phyloP scores from a whole-genome alignment of 2,888 invertebrate genomes.

The Dryocosmus kuriphilus region DNA sequence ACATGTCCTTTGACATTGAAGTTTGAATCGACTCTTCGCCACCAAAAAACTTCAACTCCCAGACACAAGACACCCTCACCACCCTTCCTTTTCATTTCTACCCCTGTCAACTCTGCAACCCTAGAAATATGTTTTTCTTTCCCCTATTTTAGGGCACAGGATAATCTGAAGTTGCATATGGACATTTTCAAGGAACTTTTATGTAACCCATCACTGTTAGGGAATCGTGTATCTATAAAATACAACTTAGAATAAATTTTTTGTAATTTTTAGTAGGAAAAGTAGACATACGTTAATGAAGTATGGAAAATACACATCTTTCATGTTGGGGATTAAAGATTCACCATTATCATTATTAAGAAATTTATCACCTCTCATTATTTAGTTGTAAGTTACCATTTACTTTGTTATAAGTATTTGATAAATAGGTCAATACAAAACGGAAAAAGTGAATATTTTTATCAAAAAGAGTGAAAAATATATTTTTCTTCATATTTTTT shows the following conservation, averaged over 20 bases:
- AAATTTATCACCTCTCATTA: too few relatives aligned
- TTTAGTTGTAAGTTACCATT: background rate
- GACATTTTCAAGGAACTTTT: background rate
- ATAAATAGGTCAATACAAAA: background rate
- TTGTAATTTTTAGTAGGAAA: too few relatives aligned
- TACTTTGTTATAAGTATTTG: background rate
- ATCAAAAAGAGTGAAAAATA: too few relatives aligned
- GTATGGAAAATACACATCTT: background rate
- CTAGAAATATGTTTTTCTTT: slow-evolving; percentile 6
- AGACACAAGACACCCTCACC: background rate
- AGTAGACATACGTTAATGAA: too few relatives aligned
- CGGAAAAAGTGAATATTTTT: too few relatives aligned
- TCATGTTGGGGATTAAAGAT: background rate
- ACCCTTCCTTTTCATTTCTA: background rate
- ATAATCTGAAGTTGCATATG: background rate
- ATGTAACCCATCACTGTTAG: background rate
- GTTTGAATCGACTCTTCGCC: background rate
- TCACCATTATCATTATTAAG: background rate
- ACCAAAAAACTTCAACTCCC: background rate
- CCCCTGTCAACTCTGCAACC: slow-evolving; percentile 1
- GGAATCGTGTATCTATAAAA: background rate
- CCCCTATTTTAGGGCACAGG: background rate
- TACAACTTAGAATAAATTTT: background rate
- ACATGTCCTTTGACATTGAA: background rate
- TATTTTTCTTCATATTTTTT: too few relatives aligned